These are phyloP conservation scores for Onychomys torridus DNA, from an alignment of 2,797 vertebrate genomes.

Conservation along the genomic window DNA sequence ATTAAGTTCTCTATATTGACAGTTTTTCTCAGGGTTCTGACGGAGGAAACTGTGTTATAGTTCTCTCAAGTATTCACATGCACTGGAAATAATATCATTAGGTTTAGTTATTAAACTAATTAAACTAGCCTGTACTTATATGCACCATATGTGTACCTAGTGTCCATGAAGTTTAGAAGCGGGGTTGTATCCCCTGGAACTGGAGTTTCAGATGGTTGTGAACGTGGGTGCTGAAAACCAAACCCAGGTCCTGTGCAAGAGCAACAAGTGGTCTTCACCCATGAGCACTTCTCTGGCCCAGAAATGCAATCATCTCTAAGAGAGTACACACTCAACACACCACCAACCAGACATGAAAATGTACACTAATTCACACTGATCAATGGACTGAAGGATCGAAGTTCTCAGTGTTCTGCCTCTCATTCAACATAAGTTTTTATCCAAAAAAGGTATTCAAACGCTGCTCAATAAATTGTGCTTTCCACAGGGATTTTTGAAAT, in stretches of 20 bases:
- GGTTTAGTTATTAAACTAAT: neutral
- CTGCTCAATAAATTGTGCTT: neutral
- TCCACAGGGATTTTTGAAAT: neutral
- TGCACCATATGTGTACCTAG: neutral
- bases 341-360: neutral
- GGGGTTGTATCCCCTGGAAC: neutral
- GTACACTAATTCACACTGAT: neutral
- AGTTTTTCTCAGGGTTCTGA: slow-evolving; percentile 50
- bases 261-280: slow-evolving; percentile 10
- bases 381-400: neutral
- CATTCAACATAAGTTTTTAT: slow-evolving; percentile 20
- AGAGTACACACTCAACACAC: neutral
- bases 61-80: neutral
- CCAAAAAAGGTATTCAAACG: slow-evolving; percentile 9
- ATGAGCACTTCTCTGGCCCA: neutral
- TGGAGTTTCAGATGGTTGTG: neutral
- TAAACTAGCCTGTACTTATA: too few species aligned
- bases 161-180: neutral
- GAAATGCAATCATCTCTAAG: neutral
- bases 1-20: neutral
- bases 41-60: neutral
- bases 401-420: slow-evolving; percentile 19
- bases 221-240: neutral
- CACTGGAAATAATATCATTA: neutral
- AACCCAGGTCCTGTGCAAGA: neutral